Evolutionary conservation across 2,113 vertebrate genomes (phyloP).

Genomic region (Oryzias celebensis): DNA sequence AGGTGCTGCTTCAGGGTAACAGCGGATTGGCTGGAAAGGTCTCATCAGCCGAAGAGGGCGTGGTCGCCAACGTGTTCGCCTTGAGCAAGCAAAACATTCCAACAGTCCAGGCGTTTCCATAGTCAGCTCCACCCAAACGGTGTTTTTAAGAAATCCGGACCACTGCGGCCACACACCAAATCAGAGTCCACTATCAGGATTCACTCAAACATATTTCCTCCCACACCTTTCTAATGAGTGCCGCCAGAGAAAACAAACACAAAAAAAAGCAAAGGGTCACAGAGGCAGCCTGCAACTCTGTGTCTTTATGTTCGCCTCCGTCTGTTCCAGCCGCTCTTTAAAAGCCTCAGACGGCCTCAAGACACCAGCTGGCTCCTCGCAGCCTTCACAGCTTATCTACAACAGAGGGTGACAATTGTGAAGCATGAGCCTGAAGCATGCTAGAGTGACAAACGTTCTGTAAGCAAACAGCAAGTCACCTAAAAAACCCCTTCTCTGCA

Average conservation of each 20-base stretch:
- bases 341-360: slow-evolving; percentile 33
- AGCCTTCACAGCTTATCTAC: slow-evolving; percentile 63
- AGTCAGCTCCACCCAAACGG: slow-evolving; percentile 40
- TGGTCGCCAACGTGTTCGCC: slow-evolving; percentile 55
- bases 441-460: neutral
- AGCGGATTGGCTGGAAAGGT: slow-evolving; percentile 76
- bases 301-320: slow-evolving; percentile 30
- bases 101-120: slow-evolving; percentile 74
- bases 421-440: slow-evolving; percentile 22
- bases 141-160: slow-evolving; percentile 38
- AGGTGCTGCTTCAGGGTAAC: slow-evolving; percentile 77
- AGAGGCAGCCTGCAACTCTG: slow-evolving; percentile 35
- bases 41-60: slow-evolving; percentile 61
- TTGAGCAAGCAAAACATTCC: slow-evolving; percentile 77
- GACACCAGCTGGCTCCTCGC: slow-evolving; percentile 46
- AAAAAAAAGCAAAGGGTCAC: slow-evolving; percentile 29
- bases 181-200: slow-evolving; percentile 33
- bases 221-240: slow-evolving; percentile 10
- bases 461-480: too few species aligned
- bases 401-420: slow-evolving; percentile 45
- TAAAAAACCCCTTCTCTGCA: too few species aligned
- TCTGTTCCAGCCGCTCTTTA: slow-evolving; percentile 40
- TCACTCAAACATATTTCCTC: slow-evolving; percentile 35
- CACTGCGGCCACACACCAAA: slow-evolving; percentile 18
- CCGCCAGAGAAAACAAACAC: slow-evolving; percentile 17